phyloP scores from a whole-genome alignment of 2,888 invertebrate genomes.

The Gastracanthus pulcherrimus region DNA sequence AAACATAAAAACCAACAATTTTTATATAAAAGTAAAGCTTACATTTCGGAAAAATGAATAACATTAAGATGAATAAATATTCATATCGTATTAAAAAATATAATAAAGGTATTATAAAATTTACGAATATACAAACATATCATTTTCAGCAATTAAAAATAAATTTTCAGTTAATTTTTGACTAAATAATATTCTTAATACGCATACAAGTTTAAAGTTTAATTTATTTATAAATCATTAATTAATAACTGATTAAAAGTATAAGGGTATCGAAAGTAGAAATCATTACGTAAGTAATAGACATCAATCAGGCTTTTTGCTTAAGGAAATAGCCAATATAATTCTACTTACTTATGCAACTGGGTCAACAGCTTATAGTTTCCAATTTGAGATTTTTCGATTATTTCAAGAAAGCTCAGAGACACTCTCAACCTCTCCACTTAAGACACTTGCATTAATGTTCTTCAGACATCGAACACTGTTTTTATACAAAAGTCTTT shows the following conservation, averaged over 20 bases:
- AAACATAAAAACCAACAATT: neutral
- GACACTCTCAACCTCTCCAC: neutral
- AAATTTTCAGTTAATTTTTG: neutral
- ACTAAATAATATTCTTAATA: neutral
- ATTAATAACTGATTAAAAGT: neutral
- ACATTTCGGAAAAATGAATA: no score
- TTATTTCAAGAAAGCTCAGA: conserved; percentile 7
- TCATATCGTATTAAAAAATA: neutral
- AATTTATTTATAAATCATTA: neutral
- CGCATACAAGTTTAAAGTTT: neutral
- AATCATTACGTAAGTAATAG: neutral
- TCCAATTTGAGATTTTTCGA: conserved; percentile 25
- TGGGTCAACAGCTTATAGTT: conserved; percentile 26
- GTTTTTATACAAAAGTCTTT: neutral
- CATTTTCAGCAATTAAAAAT: neutral
- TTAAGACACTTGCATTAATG: neutral
- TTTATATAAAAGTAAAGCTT: neutral
- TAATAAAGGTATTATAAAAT: neutral
- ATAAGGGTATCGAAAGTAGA: neutral
- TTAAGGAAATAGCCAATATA: conserved; percentile 6
- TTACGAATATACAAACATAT: no score
- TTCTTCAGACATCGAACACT: neutral
- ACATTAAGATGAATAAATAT: no score
- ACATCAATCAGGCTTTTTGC: conserved; percentile 8
- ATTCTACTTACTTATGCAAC: conserved; percentile 29